Evolutionary conservation across 2,113 vertebrate genomes (phyloP), one percentile per base, ranked within the genome.

Genomic region (Blennius ocellaris): DNA sequence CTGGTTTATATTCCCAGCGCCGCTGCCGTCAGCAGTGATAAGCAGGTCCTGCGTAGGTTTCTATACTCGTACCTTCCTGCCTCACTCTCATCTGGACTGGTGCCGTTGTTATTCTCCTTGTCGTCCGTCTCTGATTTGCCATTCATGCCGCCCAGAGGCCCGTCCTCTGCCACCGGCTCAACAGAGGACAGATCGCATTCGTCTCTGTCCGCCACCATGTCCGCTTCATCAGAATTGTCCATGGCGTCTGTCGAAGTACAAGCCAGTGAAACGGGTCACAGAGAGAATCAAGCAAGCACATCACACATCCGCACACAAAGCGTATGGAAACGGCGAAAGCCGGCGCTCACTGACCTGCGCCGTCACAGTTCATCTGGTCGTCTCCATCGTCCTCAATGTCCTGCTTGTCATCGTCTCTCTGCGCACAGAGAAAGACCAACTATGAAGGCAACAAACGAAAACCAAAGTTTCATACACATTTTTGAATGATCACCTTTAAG

Each of bases 401-500:
- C 17, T 91, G 81, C 48, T 84, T 83, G 48, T 93, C 90, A 0
- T 94, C 87, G 51, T 92, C 86, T 82, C 80, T 90, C 97, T 99
- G 63, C 6, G 77, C 75, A 73, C 45, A 60, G 56, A 6, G 84
- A 15, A 59, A 9, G 44, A 11, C 38, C 8, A 36, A 7, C 51
- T n/a, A 41, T 21, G 21, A 73, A 62, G 8, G 39, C 47, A 6
- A 44, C 44, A 30, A 15, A 11, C 8, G 12, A 5, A 48, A 11
- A 17, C 1, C n/a, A n/a, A 2, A 17, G 2, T 10, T 14, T 38
- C 44, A 14, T n/a, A n/a, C n/a, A n/a, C n/a, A n/a, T n/a, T n/a
- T n/a, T n/a, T n/a, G n/a, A n/a, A n/a, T n/a, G n/a, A n/a, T n/a
- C 92, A 96, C 97, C 94, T 96, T 97, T 16, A 79, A 90, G 70